Evolutionary conservation across 2,113 vertebrate species (phyloP), one percentile per base, ranked within the genome.

Genomic region (Macrotus californicus): DNA sequence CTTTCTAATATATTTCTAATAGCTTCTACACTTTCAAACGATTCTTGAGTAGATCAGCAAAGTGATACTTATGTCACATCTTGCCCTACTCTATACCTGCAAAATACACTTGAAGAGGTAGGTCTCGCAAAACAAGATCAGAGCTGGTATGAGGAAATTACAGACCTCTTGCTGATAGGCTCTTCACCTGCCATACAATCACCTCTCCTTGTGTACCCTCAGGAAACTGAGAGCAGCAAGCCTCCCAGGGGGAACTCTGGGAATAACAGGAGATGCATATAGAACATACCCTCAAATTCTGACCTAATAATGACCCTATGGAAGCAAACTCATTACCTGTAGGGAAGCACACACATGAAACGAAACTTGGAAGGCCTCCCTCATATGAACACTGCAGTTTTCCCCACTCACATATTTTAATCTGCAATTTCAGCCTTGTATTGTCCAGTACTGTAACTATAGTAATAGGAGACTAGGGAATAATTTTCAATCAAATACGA

Each of bases 401-500:
- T 56, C 24, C 41, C 9, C 18, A 82, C 15, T 70, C 52, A 76
- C 3, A 11, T 13, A 82, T 50, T 92, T 87, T 50, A 75, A 84
- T 77, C 56, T 73, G 14, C 61, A 39, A 48, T 85, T 79, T 95
- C 82, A 96, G 36, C 52, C 39, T 85, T 75, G 87, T 89, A 79
- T 88, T 86, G 72, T 52, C n/a, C 52, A 93, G 13, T 59, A 34
- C 0, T 89, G 14, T 93, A 89, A 86, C 87, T 83, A 77, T 3
- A 87, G 9, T 59, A 96, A 72, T 69, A 46, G 50, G 22, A 88
- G 14, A 61, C 41, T 93, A 72, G 72, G 95, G 79, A 92, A 83
- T 92, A 96, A 93, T 93, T 94, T 92, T 95, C 36, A 88, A 85
- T 96, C 87, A 87, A 93, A 90, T 89, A 75, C 18, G 52, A 81